A percentile compares a stretch with the other conserved stretches of the same genome.
Evolutionary conservation across 2,888 invertebrate species (phyloP).

Genomic region (Zhuqinia jingwanae): DNA sequence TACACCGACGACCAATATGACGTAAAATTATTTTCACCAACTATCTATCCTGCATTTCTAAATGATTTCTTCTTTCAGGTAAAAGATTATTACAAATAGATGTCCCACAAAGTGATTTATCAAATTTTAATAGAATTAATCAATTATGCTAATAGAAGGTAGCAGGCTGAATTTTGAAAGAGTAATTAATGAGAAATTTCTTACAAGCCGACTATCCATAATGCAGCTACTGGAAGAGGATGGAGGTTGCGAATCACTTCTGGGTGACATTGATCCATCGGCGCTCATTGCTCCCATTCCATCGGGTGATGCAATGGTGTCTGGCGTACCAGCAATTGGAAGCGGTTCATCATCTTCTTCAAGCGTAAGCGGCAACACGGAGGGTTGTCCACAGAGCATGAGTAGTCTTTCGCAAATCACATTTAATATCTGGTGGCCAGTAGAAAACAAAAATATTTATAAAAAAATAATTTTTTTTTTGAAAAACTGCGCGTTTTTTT

Average conservation of each 20-base stretch:
- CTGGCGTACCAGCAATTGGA: conserved; percentile 77
- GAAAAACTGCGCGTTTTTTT: no score
- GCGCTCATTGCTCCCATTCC: conserved; percentile 79
- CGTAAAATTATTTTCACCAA: no score
- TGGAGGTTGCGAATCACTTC: conserved; percentile 80
- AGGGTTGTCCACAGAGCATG: conserved; percentile 86
- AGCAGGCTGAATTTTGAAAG: no score
- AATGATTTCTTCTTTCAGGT: no score
- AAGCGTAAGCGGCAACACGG: conserved; percentile 82
- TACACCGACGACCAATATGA: no score
- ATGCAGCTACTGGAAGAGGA: conserved; percentile 76
- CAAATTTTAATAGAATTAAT: no score
- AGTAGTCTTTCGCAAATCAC: conserved; percentile 89
- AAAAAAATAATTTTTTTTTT: neutral
- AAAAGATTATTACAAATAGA: no score
- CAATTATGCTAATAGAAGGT: no score
- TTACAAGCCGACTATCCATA: conserved; percentile 66
- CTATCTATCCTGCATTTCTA: no score
- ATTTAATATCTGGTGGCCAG: conserved; percentile 86
- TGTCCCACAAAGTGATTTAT: no score
- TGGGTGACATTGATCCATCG: conserved; percentile 80
- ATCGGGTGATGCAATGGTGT: conserved; percentile 74
- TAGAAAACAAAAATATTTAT: neutral
- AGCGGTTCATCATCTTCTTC: conserved; percentile 79
- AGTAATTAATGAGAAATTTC: neutral